Base-by-base conservation (phyloP, 2,797 vertebrate species). In the Tragopan temminckii region DNA sequence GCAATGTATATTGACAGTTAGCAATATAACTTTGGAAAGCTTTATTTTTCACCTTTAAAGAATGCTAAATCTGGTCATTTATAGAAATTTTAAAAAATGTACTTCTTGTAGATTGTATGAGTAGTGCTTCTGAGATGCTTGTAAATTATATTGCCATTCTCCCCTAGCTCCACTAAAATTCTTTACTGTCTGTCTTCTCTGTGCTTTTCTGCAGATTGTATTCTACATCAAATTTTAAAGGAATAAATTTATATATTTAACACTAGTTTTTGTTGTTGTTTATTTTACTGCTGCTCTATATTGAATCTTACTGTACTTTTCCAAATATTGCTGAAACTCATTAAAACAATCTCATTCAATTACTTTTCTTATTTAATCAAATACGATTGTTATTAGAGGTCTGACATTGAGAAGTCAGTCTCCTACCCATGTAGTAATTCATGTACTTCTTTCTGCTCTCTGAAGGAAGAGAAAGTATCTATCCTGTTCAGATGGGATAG, bases 201-300 rank as follows among this genome's bases (percentile, higher is more conserved):
- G 14, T 21, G 13, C 35, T 46, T 40, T 77, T 84, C 31, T 75
- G n/a, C 17, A 74, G 84, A 68, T 40, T 46, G 24, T 45, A 92
- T 35, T 38, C 45, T 88, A 63, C 2, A 6, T 85, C 68, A 90
- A 9, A 61, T 87, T 78, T 94, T 92, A 89, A 66, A 63, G 14
- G 70, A 50, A 75, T 64, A 57, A 1, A 2, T 38, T 91, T 84
- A 91, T 88, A 43, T 86, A 58, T 83, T 90, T 96, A 83, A 71
- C 16, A 12, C 31, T 31, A 75, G 11, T 43, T 90, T 95, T 94
- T 59, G 92, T 31, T 74, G 17, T 77, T 77, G 76, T 80, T 94
- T 93, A 91, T 93, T 95, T 91, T 85, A 88, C 62, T 59, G 25
- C 88, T 83, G 62, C 11, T 74, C n/a, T 92, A 27, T 70, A 78